phyloP scores from a whole-genome alignment of 2,113 vertebrate genomes.

The Rhinoptilus africanus region DNA sequence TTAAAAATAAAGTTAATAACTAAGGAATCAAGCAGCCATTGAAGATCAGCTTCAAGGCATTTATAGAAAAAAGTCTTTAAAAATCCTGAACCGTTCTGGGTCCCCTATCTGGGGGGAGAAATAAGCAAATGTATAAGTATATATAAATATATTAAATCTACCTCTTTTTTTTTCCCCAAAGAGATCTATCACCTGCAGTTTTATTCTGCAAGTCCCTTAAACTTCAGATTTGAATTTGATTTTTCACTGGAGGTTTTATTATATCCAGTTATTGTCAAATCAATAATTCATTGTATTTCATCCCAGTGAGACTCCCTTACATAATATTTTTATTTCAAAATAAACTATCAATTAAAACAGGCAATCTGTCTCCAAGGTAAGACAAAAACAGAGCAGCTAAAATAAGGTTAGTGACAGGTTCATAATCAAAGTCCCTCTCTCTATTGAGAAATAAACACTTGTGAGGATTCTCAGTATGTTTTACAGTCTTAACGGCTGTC shows the following conservation, averaged over 20 bases:
- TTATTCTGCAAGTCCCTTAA: neutral
- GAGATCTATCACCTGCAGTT: neutral
- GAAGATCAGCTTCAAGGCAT: neutral
- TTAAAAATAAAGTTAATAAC: neutral
- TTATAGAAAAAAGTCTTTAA: neutral
- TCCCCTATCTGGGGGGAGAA: neutral
- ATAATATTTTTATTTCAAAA: constrained; percentile 1
- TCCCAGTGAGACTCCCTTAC: neutral
- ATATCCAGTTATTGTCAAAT: neutral
- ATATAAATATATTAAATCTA: neutral
- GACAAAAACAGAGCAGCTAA: constrained; percentile 29
- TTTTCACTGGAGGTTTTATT: neutral
- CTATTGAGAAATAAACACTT: constrained; percentile 62
- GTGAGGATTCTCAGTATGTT: constrained; percentile 31
- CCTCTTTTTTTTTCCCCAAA: neutral
- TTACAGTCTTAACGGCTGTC: constrained; percentile 62
- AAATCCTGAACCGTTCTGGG: neutral
- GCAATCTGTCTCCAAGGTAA: neutral
- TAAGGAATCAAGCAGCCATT: neutral
- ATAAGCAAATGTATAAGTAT: neutral
- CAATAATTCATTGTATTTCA: constrained; percentile 22
- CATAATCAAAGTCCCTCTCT: constrained; percentile 1
- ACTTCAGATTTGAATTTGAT: neutral
- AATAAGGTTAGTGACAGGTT: constrained; percentile 7
- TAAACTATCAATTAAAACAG: constrained; percentile 6